A percentile compares a stretch with the other conserved stretches of the same genome.
These are phyloP conservation scores for Bombyx huttoni DNA, from an alignment of 2,888 invertebrate species.

Conservation along the genomic window DNA sequence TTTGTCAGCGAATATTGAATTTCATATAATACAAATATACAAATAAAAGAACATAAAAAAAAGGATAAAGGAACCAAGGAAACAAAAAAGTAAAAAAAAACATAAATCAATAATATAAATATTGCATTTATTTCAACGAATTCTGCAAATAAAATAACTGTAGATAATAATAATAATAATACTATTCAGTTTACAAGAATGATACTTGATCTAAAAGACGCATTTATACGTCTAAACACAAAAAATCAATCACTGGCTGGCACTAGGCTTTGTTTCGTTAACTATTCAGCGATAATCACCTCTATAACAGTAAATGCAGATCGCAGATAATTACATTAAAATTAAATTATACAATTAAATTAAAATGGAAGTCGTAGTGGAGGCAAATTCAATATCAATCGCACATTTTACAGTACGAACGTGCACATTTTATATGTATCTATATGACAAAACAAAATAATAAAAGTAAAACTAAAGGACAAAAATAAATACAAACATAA, in stretches of 20 bases:
- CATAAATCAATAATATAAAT: slow-evolving; percentile 73
- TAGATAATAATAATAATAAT: slow-evolving; percentile 71
- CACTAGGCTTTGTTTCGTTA: slow-evolving; percentile 58
- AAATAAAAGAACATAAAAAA: slow-evolving; percentile 39
- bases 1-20: slow-evolving; percentile 26
- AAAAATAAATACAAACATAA: slow-evolving; percentile 72
- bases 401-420: slow-evolving; percentile 20
- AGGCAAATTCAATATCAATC: slow-evolving; percentile 55
- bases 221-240: slow-evolving; percentile 27
- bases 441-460: slow-evolving; percentile 50
- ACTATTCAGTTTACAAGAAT: slow-evolving; percentile 68
- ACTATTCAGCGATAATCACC: slow-evolving; percentile 50
- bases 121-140: slow-evolving; percentile 74
- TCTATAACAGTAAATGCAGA: slow-evolving; percentile 69
- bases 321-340: slow-evolving; percentile 59
- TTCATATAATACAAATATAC: slow-evolving; percentile 26
- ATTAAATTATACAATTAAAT: slow-evolving; percentile 68
- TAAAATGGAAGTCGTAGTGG: slow-evolving; percentile 64
- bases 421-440: slow-evolving; percentile 16
- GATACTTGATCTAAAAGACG: slow-evolving; percentile 42
- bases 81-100: slow-evolving; percentile 52
- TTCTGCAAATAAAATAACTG: slow-evolving; percentile 71
- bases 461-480: slow-evolving; percentile 51
- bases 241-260: slow-evolving; percentile 59
- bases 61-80: slow-evolving; percentile 58